phyloP scores from a whole-genome alignment of 2,797 vertebrate species.

The Parotocinclus haroldoi region DNA sequence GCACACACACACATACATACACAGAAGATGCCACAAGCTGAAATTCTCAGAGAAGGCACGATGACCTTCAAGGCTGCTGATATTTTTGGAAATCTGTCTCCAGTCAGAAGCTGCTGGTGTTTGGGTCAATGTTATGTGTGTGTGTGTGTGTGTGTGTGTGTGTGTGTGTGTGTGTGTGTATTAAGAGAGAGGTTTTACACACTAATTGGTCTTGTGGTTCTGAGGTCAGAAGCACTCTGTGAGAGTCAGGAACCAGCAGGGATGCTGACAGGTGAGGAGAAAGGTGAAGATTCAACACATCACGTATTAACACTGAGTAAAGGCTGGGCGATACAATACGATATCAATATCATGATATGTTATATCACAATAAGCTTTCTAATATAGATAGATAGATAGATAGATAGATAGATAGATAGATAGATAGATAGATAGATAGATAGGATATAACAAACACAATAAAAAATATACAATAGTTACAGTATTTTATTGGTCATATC shows the following conservation, averaged over 20 bases:
- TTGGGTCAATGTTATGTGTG: slow-evolving; percentile 31
- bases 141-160: too few relatives aligned
- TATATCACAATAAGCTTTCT: too few relatives aligned
- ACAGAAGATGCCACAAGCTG: too few relatives aligned
- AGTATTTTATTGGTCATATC: too few relatives aligned
- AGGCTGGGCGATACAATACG: neutral
- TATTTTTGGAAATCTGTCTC: slow-evolving; percentile 27
- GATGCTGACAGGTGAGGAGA: neutral
- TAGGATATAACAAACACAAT: too few relatives aligned
- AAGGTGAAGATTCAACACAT: neutral
- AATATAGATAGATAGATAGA: too few relatives aligned
- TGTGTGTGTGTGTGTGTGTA: too few relatives aligned
- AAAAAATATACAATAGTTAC: too few relatives aligned
- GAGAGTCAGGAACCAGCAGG: slow-evolving; percentile 17
- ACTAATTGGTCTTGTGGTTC: slow-evolving; percentile 40
- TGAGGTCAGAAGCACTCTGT: slow-evolving; percentile 31
- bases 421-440: too few relatives aligned
- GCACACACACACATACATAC: too few relatives aligned
- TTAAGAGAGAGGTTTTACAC: slow-evolving; percentile 40
- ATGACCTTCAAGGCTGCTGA: slow-evolving; percentile 21
- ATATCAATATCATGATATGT: too few relatives aligned
- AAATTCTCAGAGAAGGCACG: slow-evolving; percentile 9
- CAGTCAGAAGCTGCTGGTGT: slow-evolving; percentile 12
- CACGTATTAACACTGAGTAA: neutral
- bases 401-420: too few relatives aligned